Conservation (phyloP, 2,888 invertebrate genomes). For the Esperia sulphurella region DNA sequence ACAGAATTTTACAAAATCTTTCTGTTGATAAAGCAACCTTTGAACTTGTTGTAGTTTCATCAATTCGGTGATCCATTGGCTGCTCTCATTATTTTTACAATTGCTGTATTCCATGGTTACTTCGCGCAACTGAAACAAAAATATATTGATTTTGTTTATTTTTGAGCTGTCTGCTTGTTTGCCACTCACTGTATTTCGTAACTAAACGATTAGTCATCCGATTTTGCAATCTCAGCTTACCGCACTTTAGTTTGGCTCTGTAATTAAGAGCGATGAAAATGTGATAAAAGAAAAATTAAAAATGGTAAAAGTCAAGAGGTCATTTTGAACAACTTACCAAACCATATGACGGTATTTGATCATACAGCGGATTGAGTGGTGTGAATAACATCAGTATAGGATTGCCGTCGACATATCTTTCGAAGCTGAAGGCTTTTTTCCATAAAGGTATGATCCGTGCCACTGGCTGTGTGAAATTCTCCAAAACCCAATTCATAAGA, state of each 20-base stretch:
- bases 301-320: no score
- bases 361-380: slow-evolving; percentile 85
- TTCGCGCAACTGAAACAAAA: slow-evolving; percentile 81
- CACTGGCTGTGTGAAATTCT: slow-evolving; percentile 80
- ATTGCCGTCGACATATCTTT: slow-evolving; percentile 82
- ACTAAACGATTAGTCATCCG: neutral
- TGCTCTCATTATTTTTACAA: slow-evolving; percentile 77
- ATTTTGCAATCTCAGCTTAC: neutral
- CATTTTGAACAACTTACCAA: slow-evolving; percentile 80
- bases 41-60: slow-evolving; percentile 62
- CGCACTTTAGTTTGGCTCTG: no score
- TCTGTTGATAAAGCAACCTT: slow-evolving; percentile 61
- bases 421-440: slow-evolving; percentile 83
- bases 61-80: slow-evolving; percentile 66
- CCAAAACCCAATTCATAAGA: slow-evolving; percentile 81
- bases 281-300: no score
- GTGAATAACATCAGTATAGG: slow-evolving; percentile 89
- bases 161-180: no score
- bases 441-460: slow-evolving; percentile 86
- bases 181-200: no score
- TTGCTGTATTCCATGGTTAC: slow-evolving; percentile 86
- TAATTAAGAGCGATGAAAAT: neutral
- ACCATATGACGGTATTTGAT: slow-evolving; percentile 82
- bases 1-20: slow-evolving; percentile 55
- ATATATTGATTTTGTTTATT: no score